Percentiles rank a stretch among this genome's conserved stretches.
phyloP scores from a whole-genome alignment of 2,797 vertebrate genomes.

The Anguilla pacifica region DNA sequence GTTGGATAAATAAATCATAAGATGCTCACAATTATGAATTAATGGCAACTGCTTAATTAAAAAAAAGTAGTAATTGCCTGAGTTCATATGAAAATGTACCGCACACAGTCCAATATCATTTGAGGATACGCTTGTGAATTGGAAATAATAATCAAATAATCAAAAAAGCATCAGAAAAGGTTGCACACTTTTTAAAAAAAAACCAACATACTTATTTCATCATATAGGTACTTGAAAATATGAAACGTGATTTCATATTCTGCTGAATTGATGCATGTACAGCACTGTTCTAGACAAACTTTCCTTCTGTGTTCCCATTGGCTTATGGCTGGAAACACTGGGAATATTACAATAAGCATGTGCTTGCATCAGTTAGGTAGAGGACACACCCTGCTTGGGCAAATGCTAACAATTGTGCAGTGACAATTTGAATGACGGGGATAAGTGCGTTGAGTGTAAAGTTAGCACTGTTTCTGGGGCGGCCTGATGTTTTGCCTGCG shows the following conservation, averaged over 20 bases:
- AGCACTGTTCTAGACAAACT: background rate
- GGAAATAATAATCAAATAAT: background rate
- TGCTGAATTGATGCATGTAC: background rate
- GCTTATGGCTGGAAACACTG: background rate
- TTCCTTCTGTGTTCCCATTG: background rate
- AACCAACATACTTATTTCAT: background rate
- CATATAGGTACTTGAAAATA: background rate
- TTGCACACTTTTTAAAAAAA: background rate
- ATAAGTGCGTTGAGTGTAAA: background rate
- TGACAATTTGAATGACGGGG: background rate
- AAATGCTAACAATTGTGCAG: background rate
- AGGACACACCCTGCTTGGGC: background rate
- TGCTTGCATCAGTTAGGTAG: background rate
- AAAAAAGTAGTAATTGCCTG: slow-evolving; percentile 10
- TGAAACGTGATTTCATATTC: background rate
- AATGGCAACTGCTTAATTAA: slow-evolving; percentile 24
- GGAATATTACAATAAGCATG: background rate
- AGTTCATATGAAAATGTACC: background rate
- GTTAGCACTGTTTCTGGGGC: background rate
- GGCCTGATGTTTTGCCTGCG: background rate
- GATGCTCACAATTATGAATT: slow-evolving; percentile 15
- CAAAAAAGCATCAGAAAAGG: background rate
- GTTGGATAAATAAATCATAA: slow-evolving; percentile 18
- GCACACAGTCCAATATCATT: background rate
- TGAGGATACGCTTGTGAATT: background rate